Conservation (phyloP, 2,888 invertebrate genomes). For the Pandemis cinnamomeana region DNA sequence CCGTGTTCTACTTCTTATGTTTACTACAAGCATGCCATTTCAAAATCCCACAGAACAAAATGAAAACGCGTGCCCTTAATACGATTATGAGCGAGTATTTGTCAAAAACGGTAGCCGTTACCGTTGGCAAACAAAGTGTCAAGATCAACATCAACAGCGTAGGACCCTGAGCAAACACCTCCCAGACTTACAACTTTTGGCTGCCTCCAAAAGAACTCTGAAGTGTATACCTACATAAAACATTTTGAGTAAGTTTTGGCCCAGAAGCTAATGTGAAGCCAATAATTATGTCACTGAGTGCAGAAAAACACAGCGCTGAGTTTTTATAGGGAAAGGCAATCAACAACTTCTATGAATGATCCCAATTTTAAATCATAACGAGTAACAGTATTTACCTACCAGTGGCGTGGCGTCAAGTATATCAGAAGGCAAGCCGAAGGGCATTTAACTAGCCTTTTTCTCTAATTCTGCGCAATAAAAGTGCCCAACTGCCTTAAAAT, state of each 20-base stretch:
- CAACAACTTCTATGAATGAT: too few relatives aligned
- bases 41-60: constrained; percentile 12
- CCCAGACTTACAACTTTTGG: constrained; percentile 17
- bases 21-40: background rate
- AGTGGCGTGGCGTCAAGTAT: too few relatives aligned
- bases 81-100: constrained; percentile 40
- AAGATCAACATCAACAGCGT: constrained; percentile 41
- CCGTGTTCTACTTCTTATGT: too few relatives aligned
- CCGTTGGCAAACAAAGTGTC: constrained; percentile 45
- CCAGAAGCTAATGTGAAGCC: background rate
- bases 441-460: too few relatives aligned
- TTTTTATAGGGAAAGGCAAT: too few relatives aligned
- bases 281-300: background rate
- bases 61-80: constrained; percentile 26
- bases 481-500: too few relatives aligned
- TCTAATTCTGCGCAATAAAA: too few relatives aligned
- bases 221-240: background rate
- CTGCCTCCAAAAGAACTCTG: background rate
- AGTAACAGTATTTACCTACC: too few relatives aligned
- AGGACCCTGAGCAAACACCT: constrained; percentile 45
- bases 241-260: background rate
- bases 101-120: constrained; percentile 46
- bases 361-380: too few relatives aligned
- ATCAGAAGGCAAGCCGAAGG: too few relatives aligned
- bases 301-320: too few relatives aligned